Percentiles rank a stretch among this genome's conserved stretches.
These are phyloP conservation scores for Microctenopoma lineatum DNA, from an alignment of 2,797 vertebrate genomes.

Conservation along the genomic window DNA sequence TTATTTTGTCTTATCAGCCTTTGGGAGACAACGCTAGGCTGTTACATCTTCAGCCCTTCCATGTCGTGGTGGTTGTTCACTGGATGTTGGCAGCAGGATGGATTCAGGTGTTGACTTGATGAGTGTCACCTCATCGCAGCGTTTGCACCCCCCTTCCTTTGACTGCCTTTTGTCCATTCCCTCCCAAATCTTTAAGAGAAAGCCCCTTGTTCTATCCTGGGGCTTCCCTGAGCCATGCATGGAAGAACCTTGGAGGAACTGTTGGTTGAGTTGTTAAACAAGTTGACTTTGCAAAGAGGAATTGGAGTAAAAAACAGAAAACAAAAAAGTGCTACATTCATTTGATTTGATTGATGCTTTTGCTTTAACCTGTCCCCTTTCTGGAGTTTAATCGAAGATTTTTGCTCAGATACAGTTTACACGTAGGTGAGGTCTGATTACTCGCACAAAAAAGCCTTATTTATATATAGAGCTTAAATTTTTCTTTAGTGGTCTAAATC, in stretches of 20 bases:
- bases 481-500: constrained; percentile 45
- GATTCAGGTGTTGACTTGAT: constrained; percentile 77
- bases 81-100: constrained; percentile 81
- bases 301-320: constrained; percentile 22
- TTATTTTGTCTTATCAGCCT: constrained; percentile 31
- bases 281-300: constrained; percentile 34
- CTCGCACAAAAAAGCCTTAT: constrained; percentile 35
- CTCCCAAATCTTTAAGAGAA: constrained; percentile 62
- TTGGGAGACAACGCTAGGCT: constrained; percentile 35
- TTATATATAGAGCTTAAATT: constrained; percentile 52
- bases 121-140: constrained; percentile 56
- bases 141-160: constrained; percentile 56
- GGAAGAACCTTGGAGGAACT: constrained; percentile 65
- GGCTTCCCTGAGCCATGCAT: constrained; percentile 64
- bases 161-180: constrained; percentile 51
- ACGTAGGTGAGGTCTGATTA: no score
- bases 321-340: constrained; percentile 17
- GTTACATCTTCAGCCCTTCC: constrained; percentile 53
- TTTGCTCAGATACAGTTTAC: no score
- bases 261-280: constrained; percentile 58
- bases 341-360: constrained; percentile 16
- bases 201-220: constrained; percentile 69
- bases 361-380: constrained; percentile 18
- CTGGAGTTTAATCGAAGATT: constrained; percentile 25
- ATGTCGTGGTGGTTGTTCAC: constrained; percentile 68